Evolutionary conservation across 2,113 vertebrate genomes (phyloP).

Genomic region (Sturnira hondurensis): DNA sequence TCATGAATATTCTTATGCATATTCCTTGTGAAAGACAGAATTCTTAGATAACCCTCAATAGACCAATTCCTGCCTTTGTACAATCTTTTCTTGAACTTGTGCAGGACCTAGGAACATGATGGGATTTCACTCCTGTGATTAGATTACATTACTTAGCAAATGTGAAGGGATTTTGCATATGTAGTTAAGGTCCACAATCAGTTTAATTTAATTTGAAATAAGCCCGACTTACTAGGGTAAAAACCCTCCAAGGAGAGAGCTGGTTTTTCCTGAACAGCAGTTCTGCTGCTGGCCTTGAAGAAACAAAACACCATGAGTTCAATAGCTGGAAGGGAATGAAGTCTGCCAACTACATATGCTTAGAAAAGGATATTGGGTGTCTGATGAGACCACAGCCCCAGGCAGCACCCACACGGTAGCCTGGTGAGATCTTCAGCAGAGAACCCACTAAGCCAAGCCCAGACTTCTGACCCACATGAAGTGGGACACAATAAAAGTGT

Average conservation of each 20-base stretch:
- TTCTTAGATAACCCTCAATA: not conserved
- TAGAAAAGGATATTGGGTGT: not conserved
- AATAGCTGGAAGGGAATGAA: not conserved
- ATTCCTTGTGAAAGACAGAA: not conserved
- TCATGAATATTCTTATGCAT: not conserved
- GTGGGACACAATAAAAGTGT: not conserved
- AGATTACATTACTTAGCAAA: not conserved
- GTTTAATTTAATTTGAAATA: not conserved
- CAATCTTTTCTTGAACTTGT: not conserved
- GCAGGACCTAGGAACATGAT: not conserved
- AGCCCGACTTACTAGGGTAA: not conserved
- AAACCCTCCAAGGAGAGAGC: not conserved
- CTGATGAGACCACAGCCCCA: not conserved
- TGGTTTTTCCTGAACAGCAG: not conserved
- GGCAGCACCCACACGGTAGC: not conserved
- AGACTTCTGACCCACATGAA: not conserved
- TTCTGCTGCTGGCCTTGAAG: not conserved
- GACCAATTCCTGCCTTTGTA: not conserved
- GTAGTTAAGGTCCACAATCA: not conserved
- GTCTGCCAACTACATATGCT: not conserved
- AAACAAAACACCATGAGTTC: not conserved
- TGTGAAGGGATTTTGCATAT: not conserved
- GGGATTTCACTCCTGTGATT: not conserved
- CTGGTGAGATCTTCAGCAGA: not conserved
- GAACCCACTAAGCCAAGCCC: not conserved